Base-by-base conservation (phyloP, 2,888 invertebrate genomes). In the Spodoptera exigua region DNA sequence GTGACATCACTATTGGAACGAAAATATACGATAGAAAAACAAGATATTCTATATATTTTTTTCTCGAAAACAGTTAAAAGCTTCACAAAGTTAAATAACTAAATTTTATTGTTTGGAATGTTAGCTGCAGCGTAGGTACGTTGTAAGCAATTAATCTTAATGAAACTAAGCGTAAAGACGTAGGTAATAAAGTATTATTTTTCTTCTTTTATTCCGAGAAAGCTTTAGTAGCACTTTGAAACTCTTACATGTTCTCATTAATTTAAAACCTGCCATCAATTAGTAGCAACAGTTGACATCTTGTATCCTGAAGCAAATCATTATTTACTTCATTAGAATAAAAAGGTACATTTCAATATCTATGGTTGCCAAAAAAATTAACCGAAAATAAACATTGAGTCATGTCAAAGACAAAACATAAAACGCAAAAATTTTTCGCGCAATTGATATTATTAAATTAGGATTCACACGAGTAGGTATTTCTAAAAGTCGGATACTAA, bases 231-330 rank as follows among this genome's bases (percentile, higher is more conserved):
- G 13, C 13, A 18, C 13, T 52, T 27, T 27, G 27, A 16, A 43
- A 53, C 43, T 37, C 47, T 41, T 18, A 63, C 39, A 65, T 61
- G 27, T 27, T 48, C 46, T 76, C 82, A 83, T 85, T 78, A 80
- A 83, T 84, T 78, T 80, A 68, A 75, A 60, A 74, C 69, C 60
- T 81, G 80, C 74, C 81, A 78, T 63, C 70, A 83, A 85, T 85
- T 83, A 84, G 79, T 73, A 65, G 54, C 14, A 39, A 17, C 60
- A 61, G 63, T 73, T 70, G 76, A 76, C 74, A 55, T 57, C 44
- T 56, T 46, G 37, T 55, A 58, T 41, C 21, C 27, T 2, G 40
- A 17, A 48, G 27, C 51, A 64, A 71, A 59, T 51, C 58, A 47
- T 52, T 54, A 43, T 57, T 53, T 51, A 36, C 3, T 49, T 7